Conservation (phyloP, 2,797 vertebrate species). For the Micrastur ruficollis region DNA sequence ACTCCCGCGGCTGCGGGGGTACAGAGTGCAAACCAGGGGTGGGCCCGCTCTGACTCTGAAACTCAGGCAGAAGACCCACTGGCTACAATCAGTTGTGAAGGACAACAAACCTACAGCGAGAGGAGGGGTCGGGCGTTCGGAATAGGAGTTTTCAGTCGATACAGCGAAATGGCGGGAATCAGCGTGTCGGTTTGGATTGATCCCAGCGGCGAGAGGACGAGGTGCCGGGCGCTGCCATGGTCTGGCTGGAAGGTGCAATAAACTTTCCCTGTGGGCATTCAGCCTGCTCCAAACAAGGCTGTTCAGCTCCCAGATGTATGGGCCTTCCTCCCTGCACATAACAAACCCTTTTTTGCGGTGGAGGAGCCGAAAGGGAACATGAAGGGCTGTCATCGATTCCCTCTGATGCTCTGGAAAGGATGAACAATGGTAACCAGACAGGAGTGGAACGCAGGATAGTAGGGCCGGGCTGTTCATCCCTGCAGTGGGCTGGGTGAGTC, state of each 20-base stretch:
- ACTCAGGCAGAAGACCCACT: neutral
- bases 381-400: neutral
- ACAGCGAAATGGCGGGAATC: neutral
- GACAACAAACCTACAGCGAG: neutral
- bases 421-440: neutral
- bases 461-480: rapidly evolving
- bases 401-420: neutral
- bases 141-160: neutral
- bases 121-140: neutral
- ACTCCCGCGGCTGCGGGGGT: neutral
- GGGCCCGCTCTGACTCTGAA: neutral
- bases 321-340: rapidly evolving
- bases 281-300: neutral
- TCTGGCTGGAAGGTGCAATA: neutral
- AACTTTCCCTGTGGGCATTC: rapidly evolving
- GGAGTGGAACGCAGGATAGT: neutral
- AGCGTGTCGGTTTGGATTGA: rapidly evolving
- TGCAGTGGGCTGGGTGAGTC: neutral
- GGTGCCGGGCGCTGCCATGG: neutral
- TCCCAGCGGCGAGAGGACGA: neutral
- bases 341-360: neutral
- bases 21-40: neutral
- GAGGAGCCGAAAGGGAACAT: neutral
- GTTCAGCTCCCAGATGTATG: neutral
- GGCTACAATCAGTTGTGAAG: neutral